A percentile compares a stretch with the other conserved stretches of the same genome.
These are phyloP conservation scores for Diadophis punctatus DNA, from an alignment of 2,113 vertebrate genomes.

Conservation along the genomic window DNA sequence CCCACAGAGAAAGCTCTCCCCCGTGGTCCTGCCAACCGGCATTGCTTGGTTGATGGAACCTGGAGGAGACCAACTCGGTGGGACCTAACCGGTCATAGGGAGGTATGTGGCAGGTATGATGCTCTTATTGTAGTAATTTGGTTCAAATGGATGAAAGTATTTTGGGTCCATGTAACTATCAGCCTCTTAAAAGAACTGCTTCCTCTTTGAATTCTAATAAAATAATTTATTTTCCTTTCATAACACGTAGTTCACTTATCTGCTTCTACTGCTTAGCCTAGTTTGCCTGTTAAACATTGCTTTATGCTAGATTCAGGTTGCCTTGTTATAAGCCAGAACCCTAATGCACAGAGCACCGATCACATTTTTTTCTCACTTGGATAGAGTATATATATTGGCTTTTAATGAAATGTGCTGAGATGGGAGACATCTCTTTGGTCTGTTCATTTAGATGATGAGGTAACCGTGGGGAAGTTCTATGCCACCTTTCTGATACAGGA, in stretches of 20 bases:
- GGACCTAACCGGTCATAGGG: too few relatives aligned
- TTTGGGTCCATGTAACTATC: not conserved
- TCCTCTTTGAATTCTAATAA: constrained; percentile 12
- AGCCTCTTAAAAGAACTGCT: constrained; percentile 52
- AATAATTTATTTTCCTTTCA: constrained; percentile 36
- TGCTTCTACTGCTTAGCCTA: constrained; percentile 48
- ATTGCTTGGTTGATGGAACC: too few relatives aligned
- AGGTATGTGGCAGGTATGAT: too few relatives aligned
- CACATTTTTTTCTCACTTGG: constrained; percentile 43
- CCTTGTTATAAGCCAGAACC: constrained; percentile 20
- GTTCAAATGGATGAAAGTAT: constrained; percentile 45
- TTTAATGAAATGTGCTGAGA: constrained; percentile 82
- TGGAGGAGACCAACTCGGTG: too few relatives aligned
- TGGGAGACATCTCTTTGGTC: constrained; percentile 97
- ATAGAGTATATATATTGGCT: constrained; percentile 64
- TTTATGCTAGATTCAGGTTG: constrained; percentile 57
- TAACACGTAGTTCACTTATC: constrained; percentile 44
- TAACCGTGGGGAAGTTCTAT: constrained; percentile 99
- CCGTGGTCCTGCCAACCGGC: too few relatives aligned
- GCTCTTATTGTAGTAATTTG: not conserved
- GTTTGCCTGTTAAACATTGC: constrained; percentile 69
- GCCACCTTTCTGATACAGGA: constrained; percentile 99
- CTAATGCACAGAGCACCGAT: constrained; percentile 29
- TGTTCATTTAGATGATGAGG: constrained; percentile 99
- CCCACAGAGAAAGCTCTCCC: too few relatives aligned